Evolutionary conservation across 2,888 invertebrate species (phyloP).

Genomic region (Chelonus formosanus): DNA sequence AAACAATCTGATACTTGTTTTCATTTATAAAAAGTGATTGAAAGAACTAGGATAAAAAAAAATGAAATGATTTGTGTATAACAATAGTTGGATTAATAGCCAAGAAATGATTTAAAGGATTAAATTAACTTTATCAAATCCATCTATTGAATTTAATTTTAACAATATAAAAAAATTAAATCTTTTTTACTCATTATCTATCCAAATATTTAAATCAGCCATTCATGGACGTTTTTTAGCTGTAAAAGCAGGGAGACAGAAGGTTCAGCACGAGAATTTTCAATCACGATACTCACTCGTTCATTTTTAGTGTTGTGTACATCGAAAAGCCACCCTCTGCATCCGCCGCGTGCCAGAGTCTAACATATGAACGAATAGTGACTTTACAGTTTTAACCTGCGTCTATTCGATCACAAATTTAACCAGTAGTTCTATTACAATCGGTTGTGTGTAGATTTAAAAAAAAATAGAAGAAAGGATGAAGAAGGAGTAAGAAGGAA

Average conservation of each 20-base stretch:
- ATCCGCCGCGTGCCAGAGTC: slow-evolving; percentile 53
- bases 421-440: slow-evolving; percentile 55
- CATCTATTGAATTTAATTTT: no score
- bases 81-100: no score
- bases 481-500: slow-evolving; percentile 31
- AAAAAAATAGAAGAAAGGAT: slow-evolving; percentile 42
- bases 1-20: no score
- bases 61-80: no score
- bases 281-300: slow-evolving; percentile 43
- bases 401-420: slow-evolving; percentile 59
- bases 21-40: no score
- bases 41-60: no score
- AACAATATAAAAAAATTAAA: no score
- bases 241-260: background rate
- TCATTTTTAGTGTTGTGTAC: slow-evolving; percentile 39
- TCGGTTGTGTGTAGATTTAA: slow-evolving; percentile 57
- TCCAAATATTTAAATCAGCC: no score
- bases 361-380: slow-evolving; percentile 64
- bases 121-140: no score
- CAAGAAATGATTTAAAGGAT: no score
- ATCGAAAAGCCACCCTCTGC: slow-evolving; percentile 34
- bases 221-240: no score
- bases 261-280: slow-evolving; percentile 25
- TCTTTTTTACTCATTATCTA: no score
- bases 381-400: slow-evolving; percentile 59